Base-by-base conservation (phyloP, 2,888 invertebrate species). In the Toxonevra muliebris region DNA sequence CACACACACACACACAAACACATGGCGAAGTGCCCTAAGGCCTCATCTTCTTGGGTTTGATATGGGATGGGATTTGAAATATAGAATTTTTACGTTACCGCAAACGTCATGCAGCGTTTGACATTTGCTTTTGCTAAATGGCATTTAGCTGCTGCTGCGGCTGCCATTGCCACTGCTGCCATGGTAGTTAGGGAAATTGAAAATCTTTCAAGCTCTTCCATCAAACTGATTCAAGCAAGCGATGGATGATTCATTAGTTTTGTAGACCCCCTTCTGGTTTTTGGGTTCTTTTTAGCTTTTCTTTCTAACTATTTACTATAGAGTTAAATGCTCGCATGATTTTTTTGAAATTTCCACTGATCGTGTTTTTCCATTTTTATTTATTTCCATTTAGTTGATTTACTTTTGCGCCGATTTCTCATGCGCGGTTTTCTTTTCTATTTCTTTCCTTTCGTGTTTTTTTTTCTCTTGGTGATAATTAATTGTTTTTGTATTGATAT, bases 401-500 rank as follows among this genome's bases (percentile, higher is more conserved):
- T 48, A 48, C 2, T n/a, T 12, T 48, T 48, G 15, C 15, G 48
- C 15, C 13, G 15, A n/a, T 12, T 48, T 48, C 4, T 48, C 48
- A 48, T 15, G 12, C 15, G 15, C 48, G 15, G 15, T n/a, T 15
- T n/a, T 48, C 15, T 48, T 48, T 48, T 48, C 15, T 48, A 5
- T 48, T 12, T 8, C 48, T 5, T 48, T 48, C 48, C 7, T 48
- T 3, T 48, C 48, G 3, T 48, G 9, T 43, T 43, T 43, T 9
- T 43, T 48, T 15, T 48, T 2, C 8, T 48, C 15, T 5, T 12
- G 15, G 15, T 45, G 60, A 60, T 66, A 66, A 66, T 66, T 66
- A 66, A 66, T 66, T 66, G 66, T 66, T 61, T 61, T 61, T 41
- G 43, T 48, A 60, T 66, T 66, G 60, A 57, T 54, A 66, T 66